phyloP scores from a whole-genome alignment of 2,797 vertebrate species.

The Scomberomorus guttatus region DNA sequence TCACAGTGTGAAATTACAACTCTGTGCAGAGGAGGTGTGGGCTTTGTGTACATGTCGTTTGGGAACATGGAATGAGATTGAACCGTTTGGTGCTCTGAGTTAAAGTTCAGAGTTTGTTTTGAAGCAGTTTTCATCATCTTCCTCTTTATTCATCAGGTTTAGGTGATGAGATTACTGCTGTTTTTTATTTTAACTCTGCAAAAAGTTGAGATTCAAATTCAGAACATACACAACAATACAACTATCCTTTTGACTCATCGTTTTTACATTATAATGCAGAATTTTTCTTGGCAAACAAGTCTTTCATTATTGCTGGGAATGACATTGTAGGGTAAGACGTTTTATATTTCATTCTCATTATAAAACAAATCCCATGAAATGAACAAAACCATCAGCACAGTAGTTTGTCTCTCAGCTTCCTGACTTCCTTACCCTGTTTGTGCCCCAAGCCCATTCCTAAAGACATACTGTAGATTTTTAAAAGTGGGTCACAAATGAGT shows the following conservation, averaged over 20 bases:
- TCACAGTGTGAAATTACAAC: conserved; percentile 43
- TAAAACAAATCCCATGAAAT: not conserved
- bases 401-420: not conserved
- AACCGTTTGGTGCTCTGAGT: conserved; percentile 17
- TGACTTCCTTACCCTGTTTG: not conserved
- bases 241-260: not conserved
- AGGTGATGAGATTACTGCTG: not conserved
- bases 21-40: conserved; percentile 26
- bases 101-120: conserved; percentile 28
- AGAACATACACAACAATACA: not conserved
- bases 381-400: not conserved
- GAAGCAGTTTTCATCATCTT: conserved; percentile 15
- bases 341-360: not conserved
- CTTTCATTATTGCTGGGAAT: not conserved
- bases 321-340: not conserved
- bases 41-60: conserved; percentile 37
- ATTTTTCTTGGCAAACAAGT: not conserved
- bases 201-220: not conserved
- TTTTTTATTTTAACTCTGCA: not conserved
- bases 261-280: not conserved
- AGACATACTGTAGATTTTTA: not conserved
- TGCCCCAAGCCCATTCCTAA: not conserved
- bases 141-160: not conserved
- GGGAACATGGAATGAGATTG: conserved; percentile 31
- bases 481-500: not conserved